Conservation (phyloP, 2,888 invertebrate genomes). For the Himalopsyche japonica region DNA sequence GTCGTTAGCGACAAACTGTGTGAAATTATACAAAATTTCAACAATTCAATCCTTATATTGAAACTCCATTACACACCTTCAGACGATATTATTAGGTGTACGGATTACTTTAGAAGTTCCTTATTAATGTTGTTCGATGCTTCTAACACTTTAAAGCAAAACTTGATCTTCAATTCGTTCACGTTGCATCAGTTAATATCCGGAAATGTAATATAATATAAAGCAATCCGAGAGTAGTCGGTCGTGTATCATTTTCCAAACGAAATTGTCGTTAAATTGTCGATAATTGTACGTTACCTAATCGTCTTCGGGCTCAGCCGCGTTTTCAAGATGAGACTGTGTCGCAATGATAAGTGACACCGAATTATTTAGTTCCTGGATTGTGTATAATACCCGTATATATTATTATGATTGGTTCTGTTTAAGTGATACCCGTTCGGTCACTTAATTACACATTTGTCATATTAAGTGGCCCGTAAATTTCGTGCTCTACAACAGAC, state of each 20-base stretch:
- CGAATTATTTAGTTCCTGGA: neutral
- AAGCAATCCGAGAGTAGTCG: neutral
- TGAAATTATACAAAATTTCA: no score
- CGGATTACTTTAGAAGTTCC: no score
- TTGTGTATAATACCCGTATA: neutral
- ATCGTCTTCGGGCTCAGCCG: neutral
- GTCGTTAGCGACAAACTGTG: no score
- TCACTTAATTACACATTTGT: neutral
- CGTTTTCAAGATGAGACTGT: neutral
- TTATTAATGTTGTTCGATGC: no score
- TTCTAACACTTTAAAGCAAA: no score
- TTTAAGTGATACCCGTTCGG: neutral
- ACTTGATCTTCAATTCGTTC: no score
- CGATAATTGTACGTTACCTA: neutral
- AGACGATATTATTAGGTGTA: no score
- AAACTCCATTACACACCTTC: no score
- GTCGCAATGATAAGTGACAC: neutral
- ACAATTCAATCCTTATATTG: no score
- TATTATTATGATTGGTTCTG: neutral
- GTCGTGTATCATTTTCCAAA: neutral
- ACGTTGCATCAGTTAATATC: no score
- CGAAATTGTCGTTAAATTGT: neutral
- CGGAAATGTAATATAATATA: no score
- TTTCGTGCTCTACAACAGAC: no score
- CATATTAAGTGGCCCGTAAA: neutral